Evolutionary conservation across 2,113 vertebrate genomes (phyloP).

Genomic region (Clarias magur): DNA sequence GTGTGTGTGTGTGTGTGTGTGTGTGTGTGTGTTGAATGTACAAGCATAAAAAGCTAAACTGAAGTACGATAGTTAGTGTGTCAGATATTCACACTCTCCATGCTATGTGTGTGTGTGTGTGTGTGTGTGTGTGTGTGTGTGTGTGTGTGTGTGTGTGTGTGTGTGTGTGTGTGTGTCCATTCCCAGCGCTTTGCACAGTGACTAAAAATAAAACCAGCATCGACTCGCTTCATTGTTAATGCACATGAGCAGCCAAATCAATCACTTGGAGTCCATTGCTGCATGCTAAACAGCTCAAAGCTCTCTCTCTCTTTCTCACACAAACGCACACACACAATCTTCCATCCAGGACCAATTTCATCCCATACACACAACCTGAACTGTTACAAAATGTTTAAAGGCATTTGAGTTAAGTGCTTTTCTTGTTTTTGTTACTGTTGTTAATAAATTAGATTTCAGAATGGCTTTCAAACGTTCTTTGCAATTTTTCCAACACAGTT

Average conservation of each 20-base stretch:
- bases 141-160: slow-evolving; percentile 9
- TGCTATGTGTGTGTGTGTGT: background rate
- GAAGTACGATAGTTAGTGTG: background rate
- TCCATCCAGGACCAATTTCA: background rate
- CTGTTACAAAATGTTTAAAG: background rate
- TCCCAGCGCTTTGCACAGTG: slow-evolving; percentile 58
- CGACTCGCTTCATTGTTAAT: slow-evolving; percentile 68
- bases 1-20: slow-evolving; percentile 20
- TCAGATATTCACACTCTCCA: background rate
- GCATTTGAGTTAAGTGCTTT: background rate
- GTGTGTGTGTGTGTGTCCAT: slow-evolving; percentile 42
- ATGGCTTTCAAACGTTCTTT: background rate
- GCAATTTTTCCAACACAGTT: background rate
- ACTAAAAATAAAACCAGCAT: slow-evolving; percentile 69
- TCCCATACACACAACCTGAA: background rate
- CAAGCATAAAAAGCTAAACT: background rate
- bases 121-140: slow-evolving; percentile 3
- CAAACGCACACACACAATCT: background rate
- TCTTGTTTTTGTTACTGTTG: background rate
- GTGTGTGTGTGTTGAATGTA: background rate
- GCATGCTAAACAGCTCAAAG: slow-evolving; percentile 55
- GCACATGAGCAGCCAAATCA: slow-evolving; percentile 55
- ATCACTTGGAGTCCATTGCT: slow-evolving; percentile 58
- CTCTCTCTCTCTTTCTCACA: too few species aligned
- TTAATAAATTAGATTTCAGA: background rate